Evolutionary conservation across 2,797 vertebrate species (phyloP).

Genomic region (Thunnus albacares): DNA sequence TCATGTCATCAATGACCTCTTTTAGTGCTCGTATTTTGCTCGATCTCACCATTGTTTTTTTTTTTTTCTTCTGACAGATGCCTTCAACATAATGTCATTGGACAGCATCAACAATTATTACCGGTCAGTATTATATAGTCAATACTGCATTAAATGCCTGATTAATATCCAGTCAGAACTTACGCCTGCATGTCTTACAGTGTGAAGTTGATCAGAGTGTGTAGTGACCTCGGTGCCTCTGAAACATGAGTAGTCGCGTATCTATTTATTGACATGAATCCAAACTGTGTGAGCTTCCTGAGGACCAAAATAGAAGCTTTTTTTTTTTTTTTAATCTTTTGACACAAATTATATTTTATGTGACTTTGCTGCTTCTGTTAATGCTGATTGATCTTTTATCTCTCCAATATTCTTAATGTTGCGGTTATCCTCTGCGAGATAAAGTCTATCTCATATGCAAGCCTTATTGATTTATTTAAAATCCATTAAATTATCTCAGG

Average conservation of each 20-base stretch:
- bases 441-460: constrained; percentile 16
- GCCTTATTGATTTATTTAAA: constrained; percentile 51
- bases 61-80: constrained; percentile 86
- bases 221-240: constrained; percentile 27
- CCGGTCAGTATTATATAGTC: constrained; percentile 87
- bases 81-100: constrained; percentile 93
- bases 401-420: constrained; percentile 32
- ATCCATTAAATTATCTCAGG: constrained; percentile 43
- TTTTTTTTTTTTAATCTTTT: constrained; percentile 27
- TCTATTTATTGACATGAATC: constrained; percentile 54
- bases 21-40: neutral
- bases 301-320: constrained; percentile 62
- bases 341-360: constrained; percentile 51
- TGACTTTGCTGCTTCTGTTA: constrained; percentile 29
- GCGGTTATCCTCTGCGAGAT: constrained; percentile 34
- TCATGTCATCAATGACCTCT: neutral
- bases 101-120: constrained; percentile 94
- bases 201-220: constrained; percentile 13
- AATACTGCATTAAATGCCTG: neutral
- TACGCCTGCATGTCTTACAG: neutral
- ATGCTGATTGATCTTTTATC: constrained; percentile 49
- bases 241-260: constrained; percentile 44
- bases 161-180: neutral
- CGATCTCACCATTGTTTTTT: constrained; percentile 24
- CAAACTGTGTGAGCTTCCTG: constrained; percentile 41